Evolutionary conservation across 2,888 invertebrate genomes (phyloP).

Genomic region (Protula sp.): DNA sequence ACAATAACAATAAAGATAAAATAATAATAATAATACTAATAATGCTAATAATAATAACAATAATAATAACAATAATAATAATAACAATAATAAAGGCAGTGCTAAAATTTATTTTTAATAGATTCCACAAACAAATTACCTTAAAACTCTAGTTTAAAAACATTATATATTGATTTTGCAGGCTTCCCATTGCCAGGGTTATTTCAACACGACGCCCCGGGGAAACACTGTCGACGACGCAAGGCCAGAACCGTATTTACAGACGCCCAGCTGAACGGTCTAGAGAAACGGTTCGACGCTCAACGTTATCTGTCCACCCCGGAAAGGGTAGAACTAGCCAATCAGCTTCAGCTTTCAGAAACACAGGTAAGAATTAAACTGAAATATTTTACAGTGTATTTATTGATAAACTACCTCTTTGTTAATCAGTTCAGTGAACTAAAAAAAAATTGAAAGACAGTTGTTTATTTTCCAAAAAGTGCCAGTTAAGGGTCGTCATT

Average conservation of each 20-base stretch:
- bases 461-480: too few relatives aligned
- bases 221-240: conserved; percentile 88
- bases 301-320: conserved; percentile 94
- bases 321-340: conserved; percentile 89
- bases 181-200: conserved; percentile 34
- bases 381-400: background rate
- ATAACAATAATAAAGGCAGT: too few relatives aligned
- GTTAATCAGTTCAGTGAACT: too few relatives aligned
- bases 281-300: conserved; percentile 86
- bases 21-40: too few relatives aligned
- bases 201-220: conserved; percentile 60
- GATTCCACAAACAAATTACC: background rate
- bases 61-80: too few relatives aligned
- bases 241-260: conserved; percentile 89
- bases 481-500: too few relatives aligned
- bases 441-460: too few relatives aligned
- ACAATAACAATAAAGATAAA: too few relatives aligned
- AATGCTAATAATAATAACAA: too few relatives aligned
- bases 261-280: conserved; percentile 66
- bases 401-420: background rate
- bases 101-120: too few relatives aligned
- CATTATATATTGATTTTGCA: background rate
- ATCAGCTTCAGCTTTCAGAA: conserved; percentile 86
- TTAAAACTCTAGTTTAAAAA: background rate
- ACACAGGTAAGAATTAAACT: conserved; percentile 67